phyloP scores from a whole-genome alignment of 2,797 vertebrate species.

The Bufotes viridis region DNA sequence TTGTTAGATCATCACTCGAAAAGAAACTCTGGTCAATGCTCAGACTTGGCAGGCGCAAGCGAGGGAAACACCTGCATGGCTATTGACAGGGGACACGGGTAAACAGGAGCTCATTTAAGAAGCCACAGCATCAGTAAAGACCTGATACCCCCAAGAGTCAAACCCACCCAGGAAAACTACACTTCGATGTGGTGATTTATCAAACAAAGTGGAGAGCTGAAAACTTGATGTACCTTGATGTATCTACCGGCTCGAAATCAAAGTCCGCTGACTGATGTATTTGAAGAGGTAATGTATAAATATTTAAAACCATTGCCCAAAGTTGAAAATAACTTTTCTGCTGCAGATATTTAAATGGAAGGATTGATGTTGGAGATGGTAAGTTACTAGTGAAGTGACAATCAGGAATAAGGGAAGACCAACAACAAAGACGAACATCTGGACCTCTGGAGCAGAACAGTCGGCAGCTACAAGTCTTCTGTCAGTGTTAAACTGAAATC shows the following conservation, averaged over 20 bases:
- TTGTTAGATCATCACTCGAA: slow-evolving; percentile 40
- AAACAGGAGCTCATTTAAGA: slow-evolving; percentile 47
- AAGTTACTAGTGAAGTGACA: neutral
- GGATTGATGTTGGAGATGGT: neutral
- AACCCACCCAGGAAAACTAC: slow-evolving; percentile 2
- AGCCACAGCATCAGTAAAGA: slow-evolving; percentile 10
- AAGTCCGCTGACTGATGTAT: slow-evolving; percentile 27
- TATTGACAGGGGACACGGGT: slow-evolving; percentile 51
- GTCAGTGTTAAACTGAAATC: neutral
- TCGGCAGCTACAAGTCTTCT: neutral
- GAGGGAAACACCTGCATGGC: slow-evolving; percentile 40
- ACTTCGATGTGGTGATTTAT: slow-evolving; percentile 48
- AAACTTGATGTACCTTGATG: slow-evolving; percentile 39
- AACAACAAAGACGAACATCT: neutral
- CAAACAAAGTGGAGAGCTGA: slow-evolving; percentile 40
- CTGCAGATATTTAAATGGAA: slow-evolving; percentile 10
- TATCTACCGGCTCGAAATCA: neutral
- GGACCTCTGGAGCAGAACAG: neutral
- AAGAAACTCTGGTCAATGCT: slow-evolving; percentile 49
- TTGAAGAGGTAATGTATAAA: slow-evolving; percentile 26
- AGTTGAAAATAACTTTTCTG: neutral
- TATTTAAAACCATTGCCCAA: slow-evolving; percentile 29
- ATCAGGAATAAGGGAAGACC: neutral
- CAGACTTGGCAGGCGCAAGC: slow-evolving; percentile 31
- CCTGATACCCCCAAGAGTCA: slow-evolving; percentile 28